Base-by-base conservation (phyloP, 2,113 vertebrate genomes). In the Anoura caudifer region DNA sequence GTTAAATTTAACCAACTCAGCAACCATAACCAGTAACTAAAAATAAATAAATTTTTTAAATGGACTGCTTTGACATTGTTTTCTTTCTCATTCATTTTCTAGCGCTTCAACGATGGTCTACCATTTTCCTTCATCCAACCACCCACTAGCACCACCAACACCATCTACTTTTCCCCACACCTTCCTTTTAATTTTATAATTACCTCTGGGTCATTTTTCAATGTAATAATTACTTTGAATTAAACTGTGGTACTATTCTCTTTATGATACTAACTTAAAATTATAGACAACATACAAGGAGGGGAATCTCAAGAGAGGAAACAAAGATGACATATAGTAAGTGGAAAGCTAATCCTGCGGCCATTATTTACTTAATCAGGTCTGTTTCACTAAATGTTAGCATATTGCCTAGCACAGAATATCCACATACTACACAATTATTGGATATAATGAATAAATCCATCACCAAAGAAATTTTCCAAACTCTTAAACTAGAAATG, bases 101-200 rank as follows among this genome's bases (percentile, higher is more conserved):
- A 76, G 41, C 2, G 3, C 4, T 28, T 91, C 54, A 54, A 69
- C 17, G 63, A 79, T 72, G 67, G 65, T 19, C 41, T n/a, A 84
- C 7, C 9, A 13, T 63, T 90, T 69, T 83, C 81, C 33, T 73
- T 87, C 70, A 96, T 65, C 36, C 52, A 81, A 52, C 11, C 4
- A 90, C 22, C 75, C 59, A 87, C 26, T 41, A 89, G 28, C 24
- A 67, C 75, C 52, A 77, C 17, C 54, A 76, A 36, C 19, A 67
- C 36, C 73, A 93, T 56, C 61, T 82, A 50, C 61, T 89, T 90
- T 82, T 47, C 56, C n/a, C 67, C 20, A 24, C 33, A 61, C 5
- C 10, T 79, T 79, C 63, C 76, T 85, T 89, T 95, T 85, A 92
- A 72, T 67, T 94, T 90, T 76, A 28, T 50, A 83, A 45, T 91